phyloP scores from a whole-genome alignment of 2,797 vertebrate genomes.

The Chaetophractus vellerosus region DNA sequence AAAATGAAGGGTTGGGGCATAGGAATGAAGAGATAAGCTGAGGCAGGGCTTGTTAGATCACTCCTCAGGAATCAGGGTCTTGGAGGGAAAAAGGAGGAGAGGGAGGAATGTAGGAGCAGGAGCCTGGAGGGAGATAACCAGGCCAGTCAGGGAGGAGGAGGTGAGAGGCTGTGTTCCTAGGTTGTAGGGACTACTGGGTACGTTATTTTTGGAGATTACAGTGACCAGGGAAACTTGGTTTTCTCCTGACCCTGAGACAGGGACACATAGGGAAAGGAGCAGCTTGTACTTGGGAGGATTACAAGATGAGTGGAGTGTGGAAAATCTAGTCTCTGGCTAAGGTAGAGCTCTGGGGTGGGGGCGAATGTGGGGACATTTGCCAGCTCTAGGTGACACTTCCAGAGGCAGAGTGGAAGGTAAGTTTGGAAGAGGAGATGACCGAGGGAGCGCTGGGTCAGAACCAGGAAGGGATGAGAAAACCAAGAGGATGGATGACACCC shows the following conservation, averaged over 20 bases:
- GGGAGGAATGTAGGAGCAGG: neutral
- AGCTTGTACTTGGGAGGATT: neutral
- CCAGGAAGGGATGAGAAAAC: neutral
- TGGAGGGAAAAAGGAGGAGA: neutral
- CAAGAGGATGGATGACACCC: neutral
- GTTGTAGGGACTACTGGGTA: neutral
- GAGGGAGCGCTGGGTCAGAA: neutral
- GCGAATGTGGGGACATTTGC: neutral
- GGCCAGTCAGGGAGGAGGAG: neutral
- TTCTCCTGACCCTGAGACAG: neutral
- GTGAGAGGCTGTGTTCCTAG: neutral
- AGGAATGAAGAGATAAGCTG: neutral
- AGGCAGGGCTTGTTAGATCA: neutral
- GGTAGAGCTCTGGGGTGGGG: neutral
- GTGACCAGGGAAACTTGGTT: neutral
- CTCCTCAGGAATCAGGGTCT: neutral
- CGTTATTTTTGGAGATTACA: neutral
- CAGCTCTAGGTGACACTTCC: neutral
- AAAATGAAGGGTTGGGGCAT: neutral
- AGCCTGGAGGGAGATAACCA: neutral
- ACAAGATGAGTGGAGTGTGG: neutral
- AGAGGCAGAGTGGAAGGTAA: neutral
- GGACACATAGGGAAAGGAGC: neutral
- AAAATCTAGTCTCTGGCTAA: neutral
- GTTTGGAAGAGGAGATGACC: neutral